Conservation (phyloP, 2,113 vertebrate genomes). For the Gymnarchus niloticus region DNA sequence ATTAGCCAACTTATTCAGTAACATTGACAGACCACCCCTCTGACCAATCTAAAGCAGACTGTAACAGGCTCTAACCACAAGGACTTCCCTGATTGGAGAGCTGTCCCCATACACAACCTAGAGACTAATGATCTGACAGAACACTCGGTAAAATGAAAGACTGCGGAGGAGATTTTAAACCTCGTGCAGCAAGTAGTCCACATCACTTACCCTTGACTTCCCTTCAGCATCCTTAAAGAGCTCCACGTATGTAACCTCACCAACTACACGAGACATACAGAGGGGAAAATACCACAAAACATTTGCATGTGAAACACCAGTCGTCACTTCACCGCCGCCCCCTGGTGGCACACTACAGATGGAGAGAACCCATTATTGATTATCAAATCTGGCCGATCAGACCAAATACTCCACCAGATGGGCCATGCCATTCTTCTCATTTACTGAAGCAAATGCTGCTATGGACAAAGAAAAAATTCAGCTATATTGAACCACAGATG, state of each 20-base stretch:
- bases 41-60: conserved; percentile 69
- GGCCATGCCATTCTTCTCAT: conserved; percentile 85
- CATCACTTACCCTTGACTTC: conserved; percentile 99
- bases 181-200: conserved; percentile 93
- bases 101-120: conserved; percentile 74
- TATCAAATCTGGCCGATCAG: conserved; percentile 79
- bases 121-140: conserved; percentile 82
- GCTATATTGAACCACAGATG: conserved; percentile 61
- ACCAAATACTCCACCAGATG: conserved; percentile 83
- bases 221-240: conserved; percentile 99
- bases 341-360: conserved; percentile 91
- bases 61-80: conserved; percentile 71
- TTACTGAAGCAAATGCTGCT: conserved; percentile 84
- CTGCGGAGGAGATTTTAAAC: conserved; percentile 95
- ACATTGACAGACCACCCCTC: conserved; percentile 65
- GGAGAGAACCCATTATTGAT: conserved; percentile 86
- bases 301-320: conserved; percentile 98
- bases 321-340: conserved; percentile 84
- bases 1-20: conserved; percentile 47
- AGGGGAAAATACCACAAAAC: conserved; percentile 98
- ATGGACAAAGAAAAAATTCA: conserved; percentile 86
- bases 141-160: conserved; percentile 82
- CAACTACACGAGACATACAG: conserved; percentile 99
- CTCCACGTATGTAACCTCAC: conserved; percentile 99
- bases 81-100: conserved; percentile 62